phyloP scores from a whole-genome alignment of 1,140 invertebrate genomes.

The Bombus waltoni region DNA sequence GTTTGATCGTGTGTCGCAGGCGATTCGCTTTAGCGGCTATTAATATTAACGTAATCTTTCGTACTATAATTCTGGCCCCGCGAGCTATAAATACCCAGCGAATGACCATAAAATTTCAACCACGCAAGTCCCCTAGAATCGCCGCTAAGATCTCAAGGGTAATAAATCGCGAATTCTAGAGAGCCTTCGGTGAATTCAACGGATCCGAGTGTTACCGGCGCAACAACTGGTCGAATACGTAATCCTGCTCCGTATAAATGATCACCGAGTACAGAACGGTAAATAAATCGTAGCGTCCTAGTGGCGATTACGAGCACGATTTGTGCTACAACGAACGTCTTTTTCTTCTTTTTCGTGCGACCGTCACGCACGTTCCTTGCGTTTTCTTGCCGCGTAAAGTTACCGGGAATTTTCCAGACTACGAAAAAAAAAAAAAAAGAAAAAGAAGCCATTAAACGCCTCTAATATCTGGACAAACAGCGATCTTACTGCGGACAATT shows the following conservation, averaged over 20 bases:
- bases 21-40: constrained; percentile 33
- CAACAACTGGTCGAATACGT: constrained; percentile 56
- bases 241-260: constrained; percentile 54
- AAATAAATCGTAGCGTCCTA: constrained; percentile 3
- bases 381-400: neutral
- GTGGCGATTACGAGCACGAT: neutral
- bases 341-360: neutral
- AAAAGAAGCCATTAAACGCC: neutral
- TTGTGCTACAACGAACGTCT: neutral
- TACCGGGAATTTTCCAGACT: constrained; percentile 1
- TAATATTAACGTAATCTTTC: constrained; percentile 53
- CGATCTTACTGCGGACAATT: neutral
- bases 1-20: constrained; percentile 11
- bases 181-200: constrained; percentile 29
- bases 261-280: neutral
- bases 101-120: constrained; percentile 52
- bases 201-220: constrained; percentile 37
- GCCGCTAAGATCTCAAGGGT: constrained; percentile 18
- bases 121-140: constrained; percentile 35
- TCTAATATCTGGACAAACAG: constrained; percentile 9
- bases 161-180: constrained; percentile 44
- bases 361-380: too few relatives aligned
- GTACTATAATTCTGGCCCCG: constrained; percentile 39
- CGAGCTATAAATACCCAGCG: constrained; percentile 46
- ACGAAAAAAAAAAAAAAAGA: neutral